These are phyloP conservation scores for Allacma fusca DNA, from an alignment of 2,888 invertebrate genomes.

Conservation along the genomic window DNA sequence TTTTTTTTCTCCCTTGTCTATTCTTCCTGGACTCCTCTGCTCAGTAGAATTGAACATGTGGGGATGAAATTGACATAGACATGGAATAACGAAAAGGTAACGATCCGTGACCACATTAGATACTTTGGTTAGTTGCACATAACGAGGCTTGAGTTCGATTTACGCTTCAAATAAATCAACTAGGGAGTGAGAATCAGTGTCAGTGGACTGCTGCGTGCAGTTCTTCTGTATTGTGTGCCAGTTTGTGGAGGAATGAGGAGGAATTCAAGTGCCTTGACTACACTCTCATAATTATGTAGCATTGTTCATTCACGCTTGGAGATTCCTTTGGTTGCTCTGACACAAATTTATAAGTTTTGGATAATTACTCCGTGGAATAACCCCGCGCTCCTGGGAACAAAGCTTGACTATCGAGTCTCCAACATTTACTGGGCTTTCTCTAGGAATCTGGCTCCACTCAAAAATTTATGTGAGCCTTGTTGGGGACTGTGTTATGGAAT, in stretches of 20 bases:
- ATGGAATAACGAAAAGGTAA: slow-evolving; percentile 17
- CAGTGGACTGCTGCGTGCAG: not conserved
- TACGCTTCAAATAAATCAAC: slow-evolving; percentile 6
- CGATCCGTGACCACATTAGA: slow-evolving; percentile 1
- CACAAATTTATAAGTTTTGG: slow-evolving; percentile 1
- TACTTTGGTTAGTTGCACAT: slow-evolving; percentile 16
- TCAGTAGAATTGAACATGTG: not conserved
- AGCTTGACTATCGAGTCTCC: not conserved
- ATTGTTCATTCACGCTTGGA: slow-evolving; percentile 4
- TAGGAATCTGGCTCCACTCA: no score
- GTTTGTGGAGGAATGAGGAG: not conserved
- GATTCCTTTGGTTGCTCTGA: not conserved
- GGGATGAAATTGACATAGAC: slow-evolving; percentile 38
- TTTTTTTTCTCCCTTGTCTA: not conserved
- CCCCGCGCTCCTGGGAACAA: not conserved
- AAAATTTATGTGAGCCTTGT: no score
- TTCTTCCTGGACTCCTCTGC: not conserved
- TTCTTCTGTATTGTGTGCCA: not conserved
- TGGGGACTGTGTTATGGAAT: no score
- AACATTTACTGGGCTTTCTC: no score
- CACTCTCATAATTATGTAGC: not conserved
- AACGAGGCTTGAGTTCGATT: slow-evolving; percentile 3
- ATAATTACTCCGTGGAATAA: slow-evolving; percentile 8
- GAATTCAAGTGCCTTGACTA: not conserved
- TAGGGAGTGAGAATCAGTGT: not conserved